These are phyloP conservation scores for Patella pellucida DNA, from an alignment of 2,888 invertebrate species.

Conservation along the genomic window DNA sequence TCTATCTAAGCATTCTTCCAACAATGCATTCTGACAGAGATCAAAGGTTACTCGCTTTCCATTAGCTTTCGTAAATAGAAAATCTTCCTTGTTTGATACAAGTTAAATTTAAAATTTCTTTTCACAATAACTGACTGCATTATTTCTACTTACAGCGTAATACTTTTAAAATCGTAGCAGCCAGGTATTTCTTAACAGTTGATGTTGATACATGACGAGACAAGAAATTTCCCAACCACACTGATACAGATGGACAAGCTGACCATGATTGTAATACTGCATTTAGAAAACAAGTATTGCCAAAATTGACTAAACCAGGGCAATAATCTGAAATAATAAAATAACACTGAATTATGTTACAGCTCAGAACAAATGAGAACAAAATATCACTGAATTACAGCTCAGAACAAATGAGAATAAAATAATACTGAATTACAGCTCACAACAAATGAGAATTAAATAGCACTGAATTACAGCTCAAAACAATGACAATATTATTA, in stretches of 20 bases:
- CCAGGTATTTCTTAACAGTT: constrained; percentile 44
- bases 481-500: no score
- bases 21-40: no score
- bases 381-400: no score
- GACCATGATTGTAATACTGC: constrained; percentile 91
- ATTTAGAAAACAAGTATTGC: constrained; percentile 93
- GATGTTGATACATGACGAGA: constrained; percentile 31
- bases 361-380: no score
- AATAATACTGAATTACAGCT: constrained; percentile 1
- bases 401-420: background rate
- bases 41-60: no score
- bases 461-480: no score
- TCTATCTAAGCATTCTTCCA: no score
- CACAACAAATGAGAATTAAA: no score
- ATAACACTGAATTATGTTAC: constrained; percentile 8
- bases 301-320: constrained; percentile 87
- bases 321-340: constrained; percentile 58
- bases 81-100: no score
- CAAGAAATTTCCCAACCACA: constrained; percentile 80
- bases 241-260: constrained; percentile 86
- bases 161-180: constrained; percentile 50
- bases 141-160: constrained; percentile 51
- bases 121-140: no score
- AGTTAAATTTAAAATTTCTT: no score
- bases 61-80: no score